phyloP scores from a whole-genome alignment of 1,140 invertebrate species.

The Periplaneta americana region DNA sequence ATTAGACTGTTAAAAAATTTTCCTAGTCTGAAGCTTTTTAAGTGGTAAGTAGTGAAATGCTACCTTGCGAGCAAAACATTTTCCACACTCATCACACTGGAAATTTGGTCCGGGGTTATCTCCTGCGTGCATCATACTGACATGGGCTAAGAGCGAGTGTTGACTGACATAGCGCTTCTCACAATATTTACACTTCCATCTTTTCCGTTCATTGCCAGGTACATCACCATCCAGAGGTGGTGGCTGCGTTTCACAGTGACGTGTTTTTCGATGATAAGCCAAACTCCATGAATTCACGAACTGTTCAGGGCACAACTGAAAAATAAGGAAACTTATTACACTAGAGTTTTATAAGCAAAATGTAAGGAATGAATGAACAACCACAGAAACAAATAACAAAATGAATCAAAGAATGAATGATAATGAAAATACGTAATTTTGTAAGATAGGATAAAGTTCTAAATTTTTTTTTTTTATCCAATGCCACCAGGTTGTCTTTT shows the following conservation, averaged over 20 bases:
- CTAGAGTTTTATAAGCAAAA: too few relatives aligned
- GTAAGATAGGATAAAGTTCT: too few relatives aligned
- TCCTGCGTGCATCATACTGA: background rate
- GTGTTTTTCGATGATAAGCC: slow-evolving; percentile 9
- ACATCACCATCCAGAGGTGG: background rate
- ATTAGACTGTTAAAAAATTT: too few relatives aligned
- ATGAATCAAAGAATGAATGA: too few relatives aligned
- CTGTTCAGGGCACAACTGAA: slow-evolving; percentile 12
- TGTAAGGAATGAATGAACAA: too few relatives aligned
- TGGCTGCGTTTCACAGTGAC: background rate
- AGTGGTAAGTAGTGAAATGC: too few relatives aligned
- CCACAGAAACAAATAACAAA: too few relatives aligned
- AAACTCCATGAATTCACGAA: slow-evolving; percentile 12
- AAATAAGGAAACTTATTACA: too few relatives aligned
- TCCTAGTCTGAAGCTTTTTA: too few relatives aligned
- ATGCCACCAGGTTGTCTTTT: too few relatives aligned
- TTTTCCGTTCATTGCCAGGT: background rate
- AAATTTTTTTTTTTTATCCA: too few relatives aligned
- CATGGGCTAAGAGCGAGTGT: background rate
- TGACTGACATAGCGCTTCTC: background rate
- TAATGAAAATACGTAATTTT: too few relatives aligned
- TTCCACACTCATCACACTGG: slow-evolving; percentile 10
- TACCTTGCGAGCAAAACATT: slow-evolving; percentile 1
- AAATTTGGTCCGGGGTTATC: background rate
- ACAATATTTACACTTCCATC: background rate